These are phyloP conservation scores for Macroglossus sobrinus DNA, from an alignment of 2,113 vertebrate species.

Conservation along the genomic window DNA sequence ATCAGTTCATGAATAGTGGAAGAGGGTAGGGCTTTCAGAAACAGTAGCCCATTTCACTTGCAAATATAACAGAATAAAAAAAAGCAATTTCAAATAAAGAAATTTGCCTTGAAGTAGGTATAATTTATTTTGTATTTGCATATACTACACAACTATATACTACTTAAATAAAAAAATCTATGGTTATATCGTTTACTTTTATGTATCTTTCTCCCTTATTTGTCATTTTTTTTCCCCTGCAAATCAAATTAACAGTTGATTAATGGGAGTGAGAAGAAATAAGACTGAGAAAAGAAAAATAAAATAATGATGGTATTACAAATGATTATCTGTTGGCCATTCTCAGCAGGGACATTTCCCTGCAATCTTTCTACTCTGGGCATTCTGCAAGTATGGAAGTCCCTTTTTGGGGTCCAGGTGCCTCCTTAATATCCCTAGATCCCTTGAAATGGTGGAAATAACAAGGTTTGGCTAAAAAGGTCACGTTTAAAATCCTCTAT, in stretches of 20 bases:
- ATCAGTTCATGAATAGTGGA: neutral
- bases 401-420: neutral
- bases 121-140: conserved; percentile 1
- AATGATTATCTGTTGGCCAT: neutral
- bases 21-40: neutral
- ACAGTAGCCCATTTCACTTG: neutral
- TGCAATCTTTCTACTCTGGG: neutral
- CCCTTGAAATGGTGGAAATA: conserved; percentile 6
- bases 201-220: neutral
- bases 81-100: conserved; percentile 17
- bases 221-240: neutral
- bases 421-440: neutral
- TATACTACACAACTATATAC: neutral
- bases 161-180: conserved; percentile 17
- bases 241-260: conserved; percentile 40
- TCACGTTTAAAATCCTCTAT: conserved; percentile 22
- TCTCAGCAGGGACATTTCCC: neutral
- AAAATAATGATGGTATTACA: neutral
- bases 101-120: neutral
- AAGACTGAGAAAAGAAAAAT: neutral
- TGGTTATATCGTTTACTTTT: neutral
- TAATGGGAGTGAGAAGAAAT: neutral
- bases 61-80: conserved; percentile 12
- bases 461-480: neutral
- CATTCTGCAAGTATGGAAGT: neutral